phyloP scores from a whole-genome alignment of 2,888 invertebrate species.

The Brachypalpus laphriformis region DNA sequence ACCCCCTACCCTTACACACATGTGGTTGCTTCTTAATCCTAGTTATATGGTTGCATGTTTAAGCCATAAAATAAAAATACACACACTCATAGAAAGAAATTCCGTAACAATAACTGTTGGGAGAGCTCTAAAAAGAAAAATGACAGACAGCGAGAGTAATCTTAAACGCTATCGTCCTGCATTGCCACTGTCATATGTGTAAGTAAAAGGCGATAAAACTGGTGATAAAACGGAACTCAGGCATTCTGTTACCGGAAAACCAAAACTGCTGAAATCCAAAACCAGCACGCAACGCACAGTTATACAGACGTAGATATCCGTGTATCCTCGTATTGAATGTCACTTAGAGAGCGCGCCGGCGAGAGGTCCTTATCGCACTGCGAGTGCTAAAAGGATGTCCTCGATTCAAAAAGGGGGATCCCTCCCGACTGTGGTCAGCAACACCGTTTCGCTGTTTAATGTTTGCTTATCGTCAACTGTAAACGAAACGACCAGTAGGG shows the following conservation, averaged over 20 bases:
- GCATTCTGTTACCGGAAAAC: constrained; percentile 10
- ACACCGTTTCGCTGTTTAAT: constrained; percentile 47
- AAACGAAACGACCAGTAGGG: constrained; percentile 1
- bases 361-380: constrained; percentile 42
- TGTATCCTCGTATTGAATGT: constrained; percentile 41
- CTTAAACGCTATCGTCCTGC: constrained; percentile 25
- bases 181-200: not conserved
- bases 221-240: constrained; percentile 34
- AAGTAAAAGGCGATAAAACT: constrained; percentile 53
- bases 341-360: constrained; percentile 27
- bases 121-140: constrained; percentile 47
- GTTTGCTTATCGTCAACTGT: constrained; percentile 52
- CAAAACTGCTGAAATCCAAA: constrained; percentile 48
- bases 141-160: constrained; percentile 59
- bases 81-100: not conserved
- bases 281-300: constrained; percentile 45
- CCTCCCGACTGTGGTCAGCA: constrained; percentile 47
- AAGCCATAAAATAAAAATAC: constrained; percentile 27
- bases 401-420: not conserved
- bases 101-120: not conserved
- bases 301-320: not conserved
- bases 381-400: constrained; percentile 57
- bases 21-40: constrained; percentile 25
- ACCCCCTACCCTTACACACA: not conserved
- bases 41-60: constrained; percentile 50